Conservation (phyloP, 2,888 invertebrate species). For the Lamproptera curius region DNA sequence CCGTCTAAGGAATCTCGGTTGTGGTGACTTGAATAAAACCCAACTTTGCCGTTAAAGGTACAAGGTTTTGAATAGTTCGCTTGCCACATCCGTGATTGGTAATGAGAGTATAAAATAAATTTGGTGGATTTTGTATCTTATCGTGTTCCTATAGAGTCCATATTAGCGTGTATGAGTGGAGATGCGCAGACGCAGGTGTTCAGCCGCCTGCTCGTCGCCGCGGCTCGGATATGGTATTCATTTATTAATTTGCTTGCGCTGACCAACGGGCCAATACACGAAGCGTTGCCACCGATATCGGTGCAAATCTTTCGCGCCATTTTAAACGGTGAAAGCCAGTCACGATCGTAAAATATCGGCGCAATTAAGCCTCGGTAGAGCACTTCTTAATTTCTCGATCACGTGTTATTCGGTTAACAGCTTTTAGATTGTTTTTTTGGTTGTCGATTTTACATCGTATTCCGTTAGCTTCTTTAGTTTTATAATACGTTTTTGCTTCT, state of each 20-base stretch:
- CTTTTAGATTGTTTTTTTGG: too few relatives aligned
- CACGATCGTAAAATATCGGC: not conserved
- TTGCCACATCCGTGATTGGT: slow-evolving; percentile 74
- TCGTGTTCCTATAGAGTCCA: slow-evolving; percentile 19
- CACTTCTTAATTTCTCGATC: slow-evolving; percentile 1
- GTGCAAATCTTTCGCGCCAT: slow-evolving; percentile 18
- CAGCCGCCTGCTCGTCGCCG: slow-evolving; percentile 73
- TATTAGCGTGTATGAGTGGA: slow-evolving; percentile 32
- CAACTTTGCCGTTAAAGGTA: slow-evolving; percentile 66
- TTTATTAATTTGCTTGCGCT: slow-evolving; percentile 74
- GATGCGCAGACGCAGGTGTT: slow-evolving; percentile 74
- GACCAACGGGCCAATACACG: slow-evolving; percentile 54
- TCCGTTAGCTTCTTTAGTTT: too few relatives aligned
- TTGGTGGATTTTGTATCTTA: slow-evolving; percentile 28
- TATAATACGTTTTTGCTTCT: too few relatives aligned
- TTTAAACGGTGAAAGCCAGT: slow-evolving; percentile 12
- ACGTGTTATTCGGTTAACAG: too few relatives aligned
- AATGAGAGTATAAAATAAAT: slow-evolving; percentile 51
- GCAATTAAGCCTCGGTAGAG: not conserved
- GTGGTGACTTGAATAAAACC: slow-evolving; percentile 58
- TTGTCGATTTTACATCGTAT: too few relatives aligned
- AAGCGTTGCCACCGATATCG: slow-evolving; percentile 30
- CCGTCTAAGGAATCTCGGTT: slow-evolving; percentile 52
- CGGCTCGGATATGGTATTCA: slow-evolving; percentile 70
- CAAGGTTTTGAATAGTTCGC: slow-evolving; percentile 73